Evolutionary conservation across 1,140 invertebrate genomes (phyloP), one percentile per base, ranked within the genome.

Genomic region (Brachionus sp.): DNA sequence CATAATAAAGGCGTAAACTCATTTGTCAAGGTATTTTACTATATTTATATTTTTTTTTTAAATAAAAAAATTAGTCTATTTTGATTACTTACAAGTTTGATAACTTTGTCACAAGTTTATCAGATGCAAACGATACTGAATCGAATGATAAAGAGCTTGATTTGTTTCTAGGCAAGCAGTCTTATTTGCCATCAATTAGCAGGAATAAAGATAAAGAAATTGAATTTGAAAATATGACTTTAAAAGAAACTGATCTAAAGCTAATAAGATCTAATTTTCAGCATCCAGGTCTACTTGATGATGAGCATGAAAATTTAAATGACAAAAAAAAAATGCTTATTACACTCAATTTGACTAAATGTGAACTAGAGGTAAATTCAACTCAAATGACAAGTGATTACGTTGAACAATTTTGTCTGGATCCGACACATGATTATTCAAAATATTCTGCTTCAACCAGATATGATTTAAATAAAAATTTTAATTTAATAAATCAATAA

Each of bases 391-490:
- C 35, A 19, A 37, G 33, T 25, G 70, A 75, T 75, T 75, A 46
- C 9, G 70, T 75, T 29, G 70, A 75, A 75, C 5, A 75, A 29
- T 75, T 75, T 75, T 12, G 23, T 25, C 25, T 75, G 23, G 70
- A 75, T 75, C 39, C 39, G 16, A 46, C 39, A 13, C 70, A 75
- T 75, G 70, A 75, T 75, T 75, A 75, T 75, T 44, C 37, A 9
- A 44, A 46, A 46, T 75, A 75, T 46, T 29, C 12, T 16, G 16
- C 12, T 44, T 44, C 12, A 10, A 25, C 70, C 23, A 29, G 42
- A 35, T 75, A 46, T 46, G 70, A 75, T 23, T 75, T 44, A 9
- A 19, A 75, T 75, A 25, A 75, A 44, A 25, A 75, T 9, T 75
- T 75, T 75, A 46, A 46, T 66, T 66, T 23, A 33, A 33, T 33